These are phyloP conservation scores for Drosophila nr. perissopoda DNA, from an alignment of 2,888 invertebrate genomes.

Conservation along the genomic window DNA sequence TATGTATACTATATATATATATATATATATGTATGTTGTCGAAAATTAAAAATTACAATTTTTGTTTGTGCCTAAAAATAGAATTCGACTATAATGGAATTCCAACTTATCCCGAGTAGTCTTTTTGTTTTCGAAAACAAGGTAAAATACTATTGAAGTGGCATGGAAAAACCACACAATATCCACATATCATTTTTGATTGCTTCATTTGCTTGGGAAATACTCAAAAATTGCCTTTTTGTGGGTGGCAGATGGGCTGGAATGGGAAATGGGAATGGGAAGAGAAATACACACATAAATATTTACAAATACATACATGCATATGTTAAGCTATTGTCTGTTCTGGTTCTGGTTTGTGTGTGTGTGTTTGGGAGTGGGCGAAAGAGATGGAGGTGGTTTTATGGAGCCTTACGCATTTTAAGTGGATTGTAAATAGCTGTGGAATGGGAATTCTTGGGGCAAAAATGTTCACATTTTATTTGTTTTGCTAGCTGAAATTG, in stretches of 20 bases:
- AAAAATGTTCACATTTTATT: conserved; percentile 18
- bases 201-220: conserved; percentile 52
- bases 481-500: conserved; percentile 17
- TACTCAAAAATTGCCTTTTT: conserved; percentile 13
- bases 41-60: conserved; percentile 13
- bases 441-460: conserved; percentile 10
- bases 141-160: conserved; percentile 75
- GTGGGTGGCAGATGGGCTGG: conserved; percentile 9
- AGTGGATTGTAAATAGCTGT: conserved; percentile 43
- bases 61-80: conserved; percentile 58
- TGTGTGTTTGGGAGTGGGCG: neutral
- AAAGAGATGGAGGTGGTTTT: conserved; percentile 10
- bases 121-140: conserved; percentile 57
- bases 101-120: conserved; percentile 37
- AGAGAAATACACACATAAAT: conserved; percentile 1
- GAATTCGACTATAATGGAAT: conserved; percentile 43
- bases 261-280: neutral
- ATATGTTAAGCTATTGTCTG: conserved; percentile 9
- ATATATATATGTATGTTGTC: conserved; percentile 13
- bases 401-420: conserved; percentile 32
- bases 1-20: conserved; percentile 5
- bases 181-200: conserved; percentile 52
- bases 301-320: conserved; percentile 2
- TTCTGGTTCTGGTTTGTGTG: neutral
- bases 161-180: conserved; percentile 37